Evolutionary conservation across 64 coral and sea anemone genomes (phyloP).

Genomic region (Montipora sp.): DNA sequence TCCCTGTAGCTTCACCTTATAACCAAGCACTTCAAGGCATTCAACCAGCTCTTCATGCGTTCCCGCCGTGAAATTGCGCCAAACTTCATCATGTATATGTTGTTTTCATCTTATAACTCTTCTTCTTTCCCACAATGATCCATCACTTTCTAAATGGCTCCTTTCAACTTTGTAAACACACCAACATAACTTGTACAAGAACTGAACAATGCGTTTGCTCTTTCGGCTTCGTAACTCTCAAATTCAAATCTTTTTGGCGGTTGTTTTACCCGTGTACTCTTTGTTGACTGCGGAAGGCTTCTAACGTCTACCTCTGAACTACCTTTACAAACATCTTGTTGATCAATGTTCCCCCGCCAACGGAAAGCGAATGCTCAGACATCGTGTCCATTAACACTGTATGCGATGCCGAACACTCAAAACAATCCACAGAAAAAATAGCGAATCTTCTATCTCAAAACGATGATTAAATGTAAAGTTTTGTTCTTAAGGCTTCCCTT

Average conservation of each 20-base stretch:
- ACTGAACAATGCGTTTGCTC: background rate
- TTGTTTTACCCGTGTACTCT: background rate
- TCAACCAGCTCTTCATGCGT: too few species aligned
- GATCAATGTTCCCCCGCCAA: slow-evolving; percentile 16
- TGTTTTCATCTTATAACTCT: background rate
- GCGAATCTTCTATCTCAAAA: too few species aligned
- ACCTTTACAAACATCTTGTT: background rate
- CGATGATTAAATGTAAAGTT: too few species aligned
- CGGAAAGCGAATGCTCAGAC: background rate
- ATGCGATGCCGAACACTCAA: too few species aligned
- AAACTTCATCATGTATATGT: too few species aligned
- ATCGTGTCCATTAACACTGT: too few species aligned
- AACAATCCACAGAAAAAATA: too few species aligned
- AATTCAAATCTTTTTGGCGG: background rate
- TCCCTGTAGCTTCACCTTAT: too few species aligned
- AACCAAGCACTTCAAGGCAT: too few species aligned
- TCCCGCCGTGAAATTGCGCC: too few species aligned
- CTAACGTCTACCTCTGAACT: background rate
- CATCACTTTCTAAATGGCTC: background rate
- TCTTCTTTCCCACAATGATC: background rate
- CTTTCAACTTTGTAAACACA: background rate
- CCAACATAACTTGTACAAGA: background rate
- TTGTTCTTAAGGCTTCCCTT: too few species aligned
- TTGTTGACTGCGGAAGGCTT: background rate
- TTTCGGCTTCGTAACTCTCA: background rate